Conservation (phyloP, 2,797 vertebrate genomes). For the Eutrigla gurnardus region DNA sequence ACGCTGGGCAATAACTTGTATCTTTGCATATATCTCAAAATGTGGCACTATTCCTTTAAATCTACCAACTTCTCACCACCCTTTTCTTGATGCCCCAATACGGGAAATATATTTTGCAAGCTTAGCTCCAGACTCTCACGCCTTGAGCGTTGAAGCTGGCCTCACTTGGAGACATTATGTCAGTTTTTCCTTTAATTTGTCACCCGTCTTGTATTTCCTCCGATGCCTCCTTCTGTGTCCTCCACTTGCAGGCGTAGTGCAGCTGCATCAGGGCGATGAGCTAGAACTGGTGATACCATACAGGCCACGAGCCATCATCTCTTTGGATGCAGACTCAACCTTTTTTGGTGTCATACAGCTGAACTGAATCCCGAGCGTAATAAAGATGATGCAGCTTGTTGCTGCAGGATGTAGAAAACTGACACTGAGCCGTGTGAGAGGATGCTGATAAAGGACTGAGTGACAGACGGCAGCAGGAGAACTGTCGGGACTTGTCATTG, state of each 20-base stretch:
- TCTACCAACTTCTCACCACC: neutral
- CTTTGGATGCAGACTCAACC: conserved; percentile 66
- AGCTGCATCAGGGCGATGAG: conserved; percentile 62
- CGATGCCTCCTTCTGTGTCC: neutral
- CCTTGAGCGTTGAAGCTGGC: neutral
- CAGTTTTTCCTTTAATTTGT: neutral
- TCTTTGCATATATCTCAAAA: neutral
- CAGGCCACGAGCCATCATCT: conserved; percentile 65
- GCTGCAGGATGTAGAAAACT: conserved; percentile 58
- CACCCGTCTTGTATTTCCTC: neutral
- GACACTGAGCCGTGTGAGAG: conserved; percentile 42
- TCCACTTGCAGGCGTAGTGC: conserved; percentile 64
- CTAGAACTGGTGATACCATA: conserved; percentile 63
- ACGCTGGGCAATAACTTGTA: neutral
- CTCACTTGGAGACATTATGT: neutral
- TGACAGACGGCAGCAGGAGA: conserved; percentile 62
- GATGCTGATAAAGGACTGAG: conserved; percentile 63
- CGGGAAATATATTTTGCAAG: conserved; percentile 8
- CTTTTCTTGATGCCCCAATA: neutral
- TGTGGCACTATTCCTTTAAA: conserved; percentile 5
- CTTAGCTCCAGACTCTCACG: neutral
- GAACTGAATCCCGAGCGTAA: conserved; percentile 47
- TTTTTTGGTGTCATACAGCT: conserved; percentile 80
- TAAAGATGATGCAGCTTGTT: conserved; percentile 23
- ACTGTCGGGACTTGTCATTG: conserved; percentile 3